Evolutionary conservation across 2,888 invertebrate genomes (phyloP).

Genomic region (Drosophila pegasa): DNA sequence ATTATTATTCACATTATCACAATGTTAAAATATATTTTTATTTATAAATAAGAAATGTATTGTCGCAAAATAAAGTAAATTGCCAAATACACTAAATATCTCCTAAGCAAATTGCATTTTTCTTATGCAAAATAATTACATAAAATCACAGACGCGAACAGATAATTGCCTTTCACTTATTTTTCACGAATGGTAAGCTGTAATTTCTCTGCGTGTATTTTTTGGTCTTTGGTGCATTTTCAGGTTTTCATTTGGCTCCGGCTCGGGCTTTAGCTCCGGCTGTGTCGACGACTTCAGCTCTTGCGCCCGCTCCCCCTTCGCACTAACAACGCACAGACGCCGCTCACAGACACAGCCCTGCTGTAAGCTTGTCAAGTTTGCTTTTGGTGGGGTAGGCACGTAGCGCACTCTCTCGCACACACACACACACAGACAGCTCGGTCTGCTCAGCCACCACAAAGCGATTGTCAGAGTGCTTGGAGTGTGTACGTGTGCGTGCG

Average conservation of each 20-base stretch:
- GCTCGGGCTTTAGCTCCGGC: conserved; percentile 27
- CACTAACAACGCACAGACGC: conserved; percentile 44
- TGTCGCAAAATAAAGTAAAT: too few relatives aligned
- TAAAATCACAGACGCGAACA: too few relatives aligned
- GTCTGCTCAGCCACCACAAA: conserved; percentile 57
- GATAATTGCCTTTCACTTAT: too few relatives aligned
- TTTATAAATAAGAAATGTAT: too few relatives aligned
- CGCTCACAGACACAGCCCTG: conserved; percentile 29
- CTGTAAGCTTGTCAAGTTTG: conserved; percentile 77
- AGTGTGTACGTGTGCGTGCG: conserved; percentile 12
- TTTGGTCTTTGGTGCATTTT: conserved; percentile 62
- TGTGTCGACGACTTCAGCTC: conserved; percentile 39
- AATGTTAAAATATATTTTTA: too few relatives aligned
- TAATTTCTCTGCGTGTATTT: conserved; percentile 54
- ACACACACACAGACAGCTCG: conserved; percentile 28
- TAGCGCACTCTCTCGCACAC: conserved; percentile 37
- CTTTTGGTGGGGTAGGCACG: conserved; percentile 84
- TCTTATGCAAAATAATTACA: too few relatives aligned
- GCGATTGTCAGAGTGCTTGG: conserved; percentile 37
- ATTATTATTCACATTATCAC: too few relatives aligned
- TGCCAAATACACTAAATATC: too few relatives aligned
- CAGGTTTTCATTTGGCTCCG: conserved; percentile 55
- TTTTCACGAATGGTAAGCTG: background rate
- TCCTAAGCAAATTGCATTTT: too few relatives aligned
- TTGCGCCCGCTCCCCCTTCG: conserved; percentile 17